Conservation (phyloP, 1,140 invertebrate species). For the Lordiphosa clarofinis region DNA sequence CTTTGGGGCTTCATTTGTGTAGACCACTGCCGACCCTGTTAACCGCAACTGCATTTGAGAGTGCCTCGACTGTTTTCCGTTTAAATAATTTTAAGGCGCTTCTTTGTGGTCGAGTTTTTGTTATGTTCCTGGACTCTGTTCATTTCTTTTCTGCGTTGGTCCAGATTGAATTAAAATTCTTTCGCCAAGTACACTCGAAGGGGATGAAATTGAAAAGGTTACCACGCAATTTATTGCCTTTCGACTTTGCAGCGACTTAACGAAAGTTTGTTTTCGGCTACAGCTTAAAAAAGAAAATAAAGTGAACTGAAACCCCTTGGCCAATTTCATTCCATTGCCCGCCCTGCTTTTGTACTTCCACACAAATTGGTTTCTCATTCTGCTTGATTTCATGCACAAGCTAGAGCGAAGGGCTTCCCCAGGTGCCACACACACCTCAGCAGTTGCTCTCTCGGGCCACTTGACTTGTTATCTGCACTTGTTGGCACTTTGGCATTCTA, state of each 20-base stretch:
- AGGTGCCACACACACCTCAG: constrained; percentile 40
- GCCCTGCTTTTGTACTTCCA: constrained; percentile 40
- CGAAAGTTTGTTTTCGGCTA: constrained; percentile 50
- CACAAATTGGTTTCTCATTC: constrained; percentile 75
- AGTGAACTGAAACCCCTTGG: constrained; percentile 48
- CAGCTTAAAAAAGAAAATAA: constrained; percentile 20
- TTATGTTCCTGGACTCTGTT: constrained; percentile 38
- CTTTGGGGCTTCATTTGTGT: constrained; percentile 68
- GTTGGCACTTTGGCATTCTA: constrained; percentile 50
- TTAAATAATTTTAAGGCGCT: constrained; percentile 62
- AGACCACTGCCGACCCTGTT: constrained; percentile 31
- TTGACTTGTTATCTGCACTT: constrained; percentile 73
- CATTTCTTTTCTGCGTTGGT: neutral
- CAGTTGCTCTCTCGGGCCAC: constrained; percentile 47
- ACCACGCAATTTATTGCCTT: constrained; percentile 57
- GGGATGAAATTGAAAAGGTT: constrained; percentile 42
- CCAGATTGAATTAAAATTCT: constrained; percentile 64
- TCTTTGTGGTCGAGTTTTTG: constrained; percentile 44
- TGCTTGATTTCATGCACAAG: constrained; percentile 74
- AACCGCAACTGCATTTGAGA: constrained; percentile 20
- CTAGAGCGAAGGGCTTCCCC: constrained; percentile 51
- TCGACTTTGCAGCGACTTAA: constrained; percentile 51
- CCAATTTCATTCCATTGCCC: constrained; percentile 60
- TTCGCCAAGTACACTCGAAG: constrained; percentile 20
- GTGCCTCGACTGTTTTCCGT: constrained; percentile 49